Percentiles rank a stretch among this genome's conserved stretches.
Evolutionary conservation across 2,113 vertebrate species (phyloP).

Genomic region (Furnarius figulus): DNA sequence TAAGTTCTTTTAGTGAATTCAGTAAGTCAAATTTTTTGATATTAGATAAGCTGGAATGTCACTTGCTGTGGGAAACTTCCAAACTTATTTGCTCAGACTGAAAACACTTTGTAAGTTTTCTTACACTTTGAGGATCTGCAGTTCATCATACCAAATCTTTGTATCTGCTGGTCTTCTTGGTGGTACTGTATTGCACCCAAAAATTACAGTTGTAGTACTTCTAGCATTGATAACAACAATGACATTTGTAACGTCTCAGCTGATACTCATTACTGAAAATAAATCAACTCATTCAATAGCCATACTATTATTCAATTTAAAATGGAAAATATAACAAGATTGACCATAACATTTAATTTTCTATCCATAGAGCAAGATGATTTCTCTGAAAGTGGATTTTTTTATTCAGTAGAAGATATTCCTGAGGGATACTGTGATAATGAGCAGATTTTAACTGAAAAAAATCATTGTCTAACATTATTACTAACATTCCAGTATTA

Average conservation of each 20-base stretch:
- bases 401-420: background rate
- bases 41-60: background rate
- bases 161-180: background rate
- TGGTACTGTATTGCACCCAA: background rate
- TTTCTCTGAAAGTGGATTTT: background rate
- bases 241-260: background rate
- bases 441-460: background rate
- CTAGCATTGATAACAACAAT: background rate
- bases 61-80: background rate
- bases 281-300: background rate
- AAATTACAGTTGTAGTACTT: background rate
- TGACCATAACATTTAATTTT: background rate
- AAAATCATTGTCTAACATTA: background rate
- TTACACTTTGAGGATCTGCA: background rate
- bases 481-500: background rate
- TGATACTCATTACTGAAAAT: background rate
- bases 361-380: background rate
- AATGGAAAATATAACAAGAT: background rate
- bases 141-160: background rate
- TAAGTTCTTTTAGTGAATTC: background rate
- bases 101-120: background rate
- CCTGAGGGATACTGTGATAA: background rate
- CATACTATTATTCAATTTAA: background rate
- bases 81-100: background rate
- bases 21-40: background rate